These are phyloP conservation scores for Hylia prasina DNA, from an alignment of 2,113 vertebrate species.

Conservation along the genomic window DNA sequence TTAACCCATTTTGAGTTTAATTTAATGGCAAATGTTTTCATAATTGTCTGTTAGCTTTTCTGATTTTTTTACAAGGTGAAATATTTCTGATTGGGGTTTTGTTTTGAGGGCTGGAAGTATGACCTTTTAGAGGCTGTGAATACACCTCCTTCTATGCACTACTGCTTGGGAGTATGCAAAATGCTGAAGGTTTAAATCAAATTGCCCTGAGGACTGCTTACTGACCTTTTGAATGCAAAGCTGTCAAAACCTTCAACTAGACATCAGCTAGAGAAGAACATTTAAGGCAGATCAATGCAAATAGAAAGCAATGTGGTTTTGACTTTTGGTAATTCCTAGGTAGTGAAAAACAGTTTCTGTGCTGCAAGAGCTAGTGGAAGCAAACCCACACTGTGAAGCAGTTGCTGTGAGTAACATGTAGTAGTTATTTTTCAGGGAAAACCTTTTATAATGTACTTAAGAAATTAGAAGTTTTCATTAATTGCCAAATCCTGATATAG, in stretches of 20 bases:
- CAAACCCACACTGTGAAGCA: not conserved
- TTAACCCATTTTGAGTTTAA: not conserved
- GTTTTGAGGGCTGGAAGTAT: not conserved
- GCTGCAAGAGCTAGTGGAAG: not conserved
- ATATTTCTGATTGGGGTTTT: not conserved
- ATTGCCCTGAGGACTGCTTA: conserved; percentile 46
- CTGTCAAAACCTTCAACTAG: conserved; percentile 57
- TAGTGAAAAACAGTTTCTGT: not conserved
- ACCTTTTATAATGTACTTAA: not conserved
- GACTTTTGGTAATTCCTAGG: not conserved
- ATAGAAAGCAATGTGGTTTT: conserved; percentile 28
- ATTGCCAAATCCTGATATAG: conserved; percentile 27
- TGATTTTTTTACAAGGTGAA: not conserved
- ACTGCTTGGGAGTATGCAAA: not conserved
- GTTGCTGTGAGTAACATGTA: not conserved
- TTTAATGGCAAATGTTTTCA: not conserved
- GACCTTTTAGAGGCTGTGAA: not conserved
- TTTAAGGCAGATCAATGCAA: conserved; percentile 16
- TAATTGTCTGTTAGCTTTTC: not conserved
- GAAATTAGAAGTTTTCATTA: conserved; percentile 40
- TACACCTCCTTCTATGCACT: not conserved
- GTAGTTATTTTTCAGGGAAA: not conserved
- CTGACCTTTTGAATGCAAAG: conserved; percentile 52
- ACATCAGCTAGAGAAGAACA: conserved; percentile 11
- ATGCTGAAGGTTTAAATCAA: conserved; percentile 34